A percentile compares a stretch with the other conserved stretches of the same genome.
These are phyloP conservation scores for Trichechus manatus DNA, from an alignment of 2,113 vertebrate genomes.

Conservation along the genomic window DNA sequence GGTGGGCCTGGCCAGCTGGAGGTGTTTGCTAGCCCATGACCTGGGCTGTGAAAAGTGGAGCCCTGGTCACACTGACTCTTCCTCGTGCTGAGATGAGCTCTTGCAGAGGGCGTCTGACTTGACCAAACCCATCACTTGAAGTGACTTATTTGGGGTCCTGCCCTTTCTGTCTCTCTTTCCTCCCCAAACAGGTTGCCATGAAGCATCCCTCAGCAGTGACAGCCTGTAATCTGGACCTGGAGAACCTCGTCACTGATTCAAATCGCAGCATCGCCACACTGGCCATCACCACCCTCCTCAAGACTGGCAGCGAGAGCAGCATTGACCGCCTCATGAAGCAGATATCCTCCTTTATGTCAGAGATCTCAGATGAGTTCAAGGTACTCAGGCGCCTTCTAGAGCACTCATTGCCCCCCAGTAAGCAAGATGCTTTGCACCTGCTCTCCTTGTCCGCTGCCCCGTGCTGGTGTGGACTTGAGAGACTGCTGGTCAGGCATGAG, in stretches of 20 bases:
- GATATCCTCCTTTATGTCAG: constrained; percentile 93
- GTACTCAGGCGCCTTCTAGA: constrained; percentile 63
- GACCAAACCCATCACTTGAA: not conserved
- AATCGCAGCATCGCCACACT: constrained; percentile 92
- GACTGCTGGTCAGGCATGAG: not conserved
- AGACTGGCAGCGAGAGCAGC: constrained; percentile 92
- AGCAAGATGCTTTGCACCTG: not conserved
- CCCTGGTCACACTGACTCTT: not conserved
- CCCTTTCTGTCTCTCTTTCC: not conserved
- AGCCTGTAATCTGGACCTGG: constrained; percentile 91
- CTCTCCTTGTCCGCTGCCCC: not conserved
- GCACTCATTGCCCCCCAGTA: too few relatives aligned
- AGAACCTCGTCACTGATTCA: constrained; percentile 91
- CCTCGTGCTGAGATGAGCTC: not conserved
- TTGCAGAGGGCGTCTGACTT: not conserved
- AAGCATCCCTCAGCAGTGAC: constrained; percentile 92
- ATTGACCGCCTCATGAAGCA: constrained; percentile 93
- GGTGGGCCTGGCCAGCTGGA: not conserved
- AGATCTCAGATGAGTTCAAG: constrained; percentile 93
- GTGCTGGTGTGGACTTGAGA: not conserved
- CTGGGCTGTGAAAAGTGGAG: not conserved
- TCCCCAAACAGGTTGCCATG: constrained; percentile 89
- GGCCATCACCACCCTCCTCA: constrained; percentile 91
- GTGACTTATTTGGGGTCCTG: not conserved
- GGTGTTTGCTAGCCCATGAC: too few relatives aligned